Conservation (phyloP, 2,888 invertebrate genomes). For the Catotricha subobsoleta region DNA sequence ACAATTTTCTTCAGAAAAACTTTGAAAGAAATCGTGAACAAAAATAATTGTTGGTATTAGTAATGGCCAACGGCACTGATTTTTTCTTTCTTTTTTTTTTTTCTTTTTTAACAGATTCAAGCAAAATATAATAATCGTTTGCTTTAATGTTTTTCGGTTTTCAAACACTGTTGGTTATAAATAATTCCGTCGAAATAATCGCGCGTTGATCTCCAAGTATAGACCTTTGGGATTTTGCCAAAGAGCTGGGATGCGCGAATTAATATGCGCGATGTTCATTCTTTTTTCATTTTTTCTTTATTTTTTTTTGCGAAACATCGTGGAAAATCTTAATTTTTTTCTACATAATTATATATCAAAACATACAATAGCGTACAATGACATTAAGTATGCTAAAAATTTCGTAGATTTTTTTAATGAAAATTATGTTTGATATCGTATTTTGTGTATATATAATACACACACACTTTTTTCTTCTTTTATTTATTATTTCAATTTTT, state of each 20-base stretch:
- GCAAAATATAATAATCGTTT: background rate
- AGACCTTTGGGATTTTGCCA: slow-evolving; percentile 66
- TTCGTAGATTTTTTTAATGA: no score
- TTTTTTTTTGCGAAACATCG: no score
- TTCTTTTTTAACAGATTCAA: background rate
- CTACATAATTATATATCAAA: no score
- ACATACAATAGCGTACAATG: no score
- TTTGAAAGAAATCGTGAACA: no score
- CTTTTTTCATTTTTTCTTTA: background rate
- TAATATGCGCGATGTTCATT: slow-evolving; percentile 15
- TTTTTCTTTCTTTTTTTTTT: background rate
- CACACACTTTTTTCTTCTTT: no score
- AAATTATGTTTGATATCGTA: no score
- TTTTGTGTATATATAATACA: background rate
- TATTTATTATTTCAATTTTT: no score
- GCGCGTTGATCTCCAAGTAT: slow-evolving; percentile 60
- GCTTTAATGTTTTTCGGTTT: slow-evolving; percentile 5
- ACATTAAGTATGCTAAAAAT: no score
- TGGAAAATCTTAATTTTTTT: no score
- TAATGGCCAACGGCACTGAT: background rate
- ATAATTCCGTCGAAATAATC: slow-evolving; percentile 14
- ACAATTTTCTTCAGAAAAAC: no score
- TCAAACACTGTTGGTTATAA: slow-evolving; percentile 12
- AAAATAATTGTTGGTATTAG: no score
- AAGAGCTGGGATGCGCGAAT: slow-evolving; percentile 30